Evolutionary conservation across 2,888 invertebrate genomes (phyloP).

Genomic region (Amblyteles armatorius): DNA sequence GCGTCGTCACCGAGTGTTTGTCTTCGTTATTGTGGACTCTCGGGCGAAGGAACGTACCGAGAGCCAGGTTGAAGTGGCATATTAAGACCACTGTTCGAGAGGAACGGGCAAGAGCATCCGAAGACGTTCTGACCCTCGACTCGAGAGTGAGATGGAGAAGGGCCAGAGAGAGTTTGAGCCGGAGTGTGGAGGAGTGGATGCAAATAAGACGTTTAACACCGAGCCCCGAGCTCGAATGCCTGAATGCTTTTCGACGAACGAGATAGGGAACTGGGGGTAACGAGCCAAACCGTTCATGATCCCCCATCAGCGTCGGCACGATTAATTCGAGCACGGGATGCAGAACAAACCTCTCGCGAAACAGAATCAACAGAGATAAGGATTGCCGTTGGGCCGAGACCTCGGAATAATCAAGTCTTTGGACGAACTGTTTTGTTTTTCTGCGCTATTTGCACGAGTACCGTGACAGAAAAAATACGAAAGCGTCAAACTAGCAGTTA

Average conservation of each 20-base stretch:
- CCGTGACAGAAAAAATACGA: neutral
- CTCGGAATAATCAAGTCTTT: neutral
- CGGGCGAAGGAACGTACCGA: neutral
- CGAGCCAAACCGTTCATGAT: slow-evolving; percentile 42
- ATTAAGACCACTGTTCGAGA: slow-evolving; percentile 28
- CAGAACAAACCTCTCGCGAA: slow-evolving; percentile 35
- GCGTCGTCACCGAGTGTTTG: slow-evolving; percentile 38
- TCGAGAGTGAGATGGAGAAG: slow-evolving; percentile 46
- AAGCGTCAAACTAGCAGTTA: neutral
- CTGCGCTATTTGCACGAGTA: no score
- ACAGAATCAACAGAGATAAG: slow-evolving; percentile 37
- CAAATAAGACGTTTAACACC: slow-evolving; percentile 57
- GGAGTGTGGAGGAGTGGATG: slow-evolving; percentile 46
- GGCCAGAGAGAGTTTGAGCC: slow-evolving; percentile 10
- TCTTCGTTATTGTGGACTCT: slow-evolving; percentile 35
- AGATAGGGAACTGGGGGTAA: slow-evolving; percentile 15
- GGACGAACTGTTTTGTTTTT: neutral
- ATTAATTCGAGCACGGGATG: slow-evolving; percentile 58
- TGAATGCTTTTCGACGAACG: slow-evolving; percentile 25
- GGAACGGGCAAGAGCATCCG: slow-evolving; percentile 17
- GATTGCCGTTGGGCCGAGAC: neutral
- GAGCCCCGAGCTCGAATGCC: slow-evolving; percentile 11
- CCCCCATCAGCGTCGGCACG: slow-evolving; percentile 44
- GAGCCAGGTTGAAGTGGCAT: neutral
- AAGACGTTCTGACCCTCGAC: slow-evolving; percentile 43